phyloP scores from a whole-genome alignment of 2,888 invertebrate species.

The Megalurothrips usitatus region DNA sequence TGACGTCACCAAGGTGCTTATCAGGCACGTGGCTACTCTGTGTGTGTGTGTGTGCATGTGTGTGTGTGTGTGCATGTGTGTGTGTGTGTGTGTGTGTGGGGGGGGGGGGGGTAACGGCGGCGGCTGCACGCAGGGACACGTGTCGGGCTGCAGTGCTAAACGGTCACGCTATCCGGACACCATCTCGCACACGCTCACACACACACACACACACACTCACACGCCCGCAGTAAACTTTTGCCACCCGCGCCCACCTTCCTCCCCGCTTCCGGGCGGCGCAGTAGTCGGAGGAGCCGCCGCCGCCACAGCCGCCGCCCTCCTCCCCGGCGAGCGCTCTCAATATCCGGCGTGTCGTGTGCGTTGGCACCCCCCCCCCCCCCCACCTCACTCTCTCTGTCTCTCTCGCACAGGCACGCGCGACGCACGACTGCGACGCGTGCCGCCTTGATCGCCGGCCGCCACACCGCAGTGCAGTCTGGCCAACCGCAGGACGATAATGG shows the following conservation, averaged over 20 bases:
- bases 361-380: too few relatives aligned
- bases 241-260: not conserved
- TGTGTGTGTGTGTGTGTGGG: too few relatives aligned
- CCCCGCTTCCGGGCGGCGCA: not conserved
- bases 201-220: not conserved
- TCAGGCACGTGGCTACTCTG: not conserved
- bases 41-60: too few relatives aligned
- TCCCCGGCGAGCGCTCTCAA: not conserved
- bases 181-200: not conserved
- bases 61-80: too few relatives aligned
- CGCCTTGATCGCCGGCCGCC: too few relatives aligned
- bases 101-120: not conserved
- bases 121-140: not conserved
- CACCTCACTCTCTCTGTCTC: too few relatives aligned
- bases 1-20: slow-evolving; percentile 11
- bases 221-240: not conserved
- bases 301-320: not conserved
- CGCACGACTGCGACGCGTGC: too few relatives aligned
- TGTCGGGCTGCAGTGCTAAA: not conserved
- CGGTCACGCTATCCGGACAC: slow-evolving; percentile 11
- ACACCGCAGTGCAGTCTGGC: too few relatives aligned
- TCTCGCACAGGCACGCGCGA: too few relatives aligned
- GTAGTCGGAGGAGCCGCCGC: not conserved
- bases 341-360: too few relatives aligned
- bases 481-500: too few relatives aligned